A percentile compares a stretch with the other conserved stretches of the same genome.
Evolutionary conservation across 2,113 vertebrate genomes (phyloP).

Genomic region (Ibidorhyncha struthersii): DNA sequence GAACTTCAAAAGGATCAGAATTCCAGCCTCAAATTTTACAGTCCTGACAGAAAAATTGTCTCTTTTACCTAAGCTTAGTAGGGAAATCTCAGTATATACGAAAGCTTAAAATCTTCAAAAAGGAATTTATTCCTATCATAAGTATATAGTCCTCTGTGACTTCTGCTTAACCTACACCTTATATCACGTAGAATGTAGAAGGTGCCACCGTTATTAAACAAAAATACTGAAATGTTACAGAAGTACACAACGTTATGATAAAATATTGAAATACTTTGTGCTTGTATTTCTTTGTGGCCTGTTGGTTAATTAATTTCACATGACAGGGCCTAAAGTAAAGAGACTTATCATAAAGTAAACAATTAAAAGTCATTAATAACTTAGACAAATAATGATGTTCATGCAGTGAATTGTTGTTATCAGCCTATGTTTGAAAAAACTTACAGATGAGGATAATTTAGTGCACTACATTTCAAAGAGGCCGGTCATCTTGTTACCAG

Average conservation of each 20-base stretch:
- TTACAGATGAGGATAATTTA: conserved; percentile 84
- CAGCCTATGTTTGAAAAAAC: conserved; percentile 76
- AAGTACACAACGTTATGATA: conserved; percentile 58
- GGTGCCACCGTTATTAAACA: conserved; percentile 8
- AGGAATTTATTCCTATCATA: not conserved
- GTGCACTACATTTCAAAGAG: conserved; percentile 82
- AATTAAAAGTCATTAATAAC: conserved; percentile 62
- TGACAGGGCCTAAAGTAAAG: conserved; percentile 29
- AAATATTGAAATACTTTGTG: conserved; percentile 70
- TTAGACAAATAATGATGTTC: conserved; percentile 61
- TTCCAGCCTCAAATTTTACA: not conserved
- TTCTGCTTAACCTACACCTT: not conserved
- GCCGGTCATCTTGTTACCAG: conserved; percentile 81
- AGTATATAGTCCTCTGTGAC: not conserved
- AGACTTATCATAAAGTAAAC: conserved; percentile 50
- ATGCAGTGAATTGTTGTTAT: conserved; percentile 73
- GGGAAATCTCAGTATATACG: not conserved
- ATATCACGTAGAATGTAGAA: not conserved
- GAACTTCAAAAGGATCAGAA: conserved; percentile 34
- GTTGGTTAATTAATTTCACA: conserved; percentile 77
- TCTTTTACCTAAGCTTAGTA: not conserved
- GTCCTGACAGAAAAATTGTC: not conserved
- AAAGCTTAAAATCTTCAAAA: not conserved
- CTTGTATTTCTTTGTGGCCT: conserved; percentile 45
- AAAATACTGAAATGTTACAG: conserved; percentile 61